A percentile compares a stretch with the other conserved stretches of the same genome.
Conservation (phyloP, 2,113 vertebrate species). For the Tyto alba region DNA sequence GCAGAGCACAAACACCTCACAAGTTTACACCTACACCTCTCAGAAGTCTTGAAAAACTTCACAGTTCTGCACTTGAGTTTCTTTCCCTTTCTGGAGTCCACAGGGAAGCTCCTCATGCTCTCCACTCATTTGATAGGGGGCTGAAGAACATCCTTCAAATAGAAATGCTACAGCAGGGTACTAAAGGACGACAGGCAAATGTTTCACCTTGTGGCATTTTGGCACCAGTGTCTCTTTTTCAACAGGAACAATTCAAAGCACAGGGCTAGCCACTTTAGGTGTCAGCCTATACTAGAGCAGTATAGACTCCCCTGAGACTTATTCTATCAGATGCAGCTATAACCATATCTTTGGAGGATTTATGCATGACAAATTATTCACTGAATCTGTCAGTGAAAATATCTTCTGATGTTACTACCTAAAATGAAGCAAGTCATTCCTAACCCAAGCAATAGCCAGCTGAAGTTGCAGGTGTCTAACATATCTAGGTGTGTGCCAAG, state of each 20-base stretch:
- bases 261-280: neutral
- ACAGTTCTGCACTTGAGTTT: neutral
- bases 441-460: neutral
- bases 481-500: accelerated
- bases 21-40: neutral
- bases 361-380: neutral
- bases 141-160: neutral
- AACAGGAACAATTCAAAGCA: neutral
- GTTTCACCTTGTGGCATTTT: neutral
- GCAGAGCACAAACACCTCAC: neutral
- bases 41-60: neutral
- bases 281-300: neutral
- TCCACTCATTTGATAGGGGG: neutral
- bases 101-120: neutral
- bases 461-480: neutral
- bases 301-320: neutral
- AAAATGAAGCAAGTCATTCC: neutral
- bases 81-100: neutral
- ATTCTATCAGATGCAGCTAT: neutral
- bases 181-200: neutral
- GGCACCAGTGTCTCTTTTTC: neutral
- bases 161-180: neutral
- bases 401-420: neutral
- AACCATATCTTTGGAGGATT: neutral
- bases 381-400: neutral